Evolutionary conservation across 2,888 invertebrate species (phyloP).

Genomic region (Apamea epomidion): DNA sequence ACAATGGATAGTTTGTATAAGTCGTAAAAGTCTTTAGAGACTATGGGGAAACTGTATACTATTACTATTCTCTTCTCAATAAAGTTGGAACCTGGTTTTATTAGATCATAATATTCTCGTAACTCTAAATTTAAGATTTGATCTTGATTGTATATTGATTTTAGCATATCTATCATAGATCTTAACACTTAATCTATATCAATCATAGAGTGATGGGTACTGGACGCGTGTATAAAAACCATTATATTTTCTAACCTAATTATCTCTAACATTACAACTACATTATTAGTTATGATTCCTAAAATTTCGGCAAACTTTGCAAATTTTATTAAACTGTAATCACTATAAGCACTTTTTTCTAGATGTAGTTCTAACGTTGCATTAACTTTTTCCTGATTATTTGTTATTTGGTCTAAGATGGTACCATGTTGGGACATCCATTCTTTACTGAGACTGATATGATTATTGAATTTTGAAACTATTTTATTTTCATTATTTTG

Average conservation of each 20-base stretch:
- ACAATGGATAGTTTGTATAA: neutral
- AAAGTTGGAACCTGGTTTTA: constrained; percentile 4
- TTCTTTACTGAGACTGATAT: neutral
- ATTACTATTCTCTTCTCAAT: neutral
- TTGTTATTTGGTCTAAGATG: neutral
- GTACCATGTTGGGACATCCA: constrained; percentile 10
- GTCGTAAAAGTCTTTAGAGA: neutral
- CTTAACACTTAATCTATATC: constrained; percentile 3
- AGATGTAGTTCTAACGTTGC: neutral
- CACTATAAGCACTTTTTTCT: neutral
- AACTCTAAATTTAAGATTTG: neutral
- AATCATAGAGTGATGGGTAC: neutral
- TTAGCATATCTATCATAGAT: neutral
- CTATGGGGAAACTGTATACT: neutral
- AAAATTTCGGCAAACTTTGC: constrained; percentile 14
- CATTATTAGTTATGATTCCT: constrained; percentile 11
- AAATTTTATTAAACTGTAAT: constrained; percentile 9
- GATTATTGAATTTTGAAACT: neutral
- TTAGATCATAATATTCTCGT: neutral
- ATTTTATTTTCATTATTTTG: no score
- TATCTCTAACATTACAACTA: constrained; percentile 12
- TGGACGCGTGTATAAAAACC: neutral
- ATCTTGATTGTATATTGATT: neutral
- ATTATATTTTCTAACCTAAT: constrained; percentile 5
- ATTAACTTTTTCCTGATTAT: neutral